phyloP scores from a whole-genome alignment of 35 echinoderm and acorn worm genomes.

The Nesometra sesokonis region DNA sequence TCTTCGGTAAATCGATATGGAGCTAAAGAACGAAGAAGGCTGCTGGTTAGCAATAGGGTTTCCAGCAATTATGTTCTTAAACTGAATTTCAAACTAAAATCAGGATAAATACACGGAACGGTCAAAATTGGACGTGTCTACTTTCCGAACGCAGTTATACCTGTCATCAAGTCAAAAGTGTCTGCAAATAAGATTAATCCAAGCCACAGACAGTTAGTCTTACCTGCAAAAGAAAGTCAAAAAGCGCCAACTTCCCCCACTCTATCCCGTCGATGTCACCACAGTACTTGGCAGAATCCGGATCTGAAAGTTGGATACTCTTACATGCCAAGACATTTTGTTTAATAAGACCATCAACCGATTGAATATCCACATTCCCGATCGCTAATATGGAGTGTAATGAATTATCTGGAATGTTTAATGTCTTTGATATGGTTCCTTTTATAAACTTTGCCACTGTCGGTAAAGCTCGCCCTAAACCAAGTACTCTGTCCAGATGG shows the following conservation, averaged over 20 bases:
- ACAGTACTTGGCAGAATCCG: neutral
- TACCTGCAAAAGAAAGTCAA: constrained; percentile 51
- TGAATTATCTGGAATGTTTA: neutral
- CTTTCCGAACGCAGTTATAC: too few relatives aligned
- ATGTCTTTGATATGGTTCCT: neutral
- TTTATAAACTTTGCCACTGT: constrained; percentile 2
- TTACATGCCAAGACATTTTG: neutral
- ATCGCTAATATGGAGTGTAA: neutral
- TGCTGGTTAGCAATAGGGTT: too few relatives aligned
- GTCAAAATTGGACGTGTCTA: too few relatives aligned
- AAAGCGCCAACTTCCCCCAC: constrained; percentile 22
- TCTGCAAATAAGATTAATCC: too few relatives aligned
- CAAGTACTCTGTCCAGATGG: constrained; percentile 57
- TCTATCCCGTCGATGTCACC: neutral
- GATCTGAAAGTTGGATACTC: neutral
- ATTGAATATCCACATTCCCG: neutral
- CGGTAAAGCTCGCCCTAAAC: constrained; percentile 38
- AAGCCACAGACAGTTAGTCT: too few relatives aligned
- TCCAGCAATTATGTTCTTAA: too few relatives aligned
- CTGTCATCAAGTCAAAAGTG: too few relatives aligned
- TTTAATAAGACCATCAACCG: neutral
- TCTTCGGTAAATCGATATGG: too few relatives aligned
- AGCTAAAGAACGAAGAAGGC: too few relatives aligned
- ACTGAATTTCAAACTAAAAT: too few relatives aligned
- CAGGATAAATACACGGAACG: too few relatives aligned